Percentiles rank a stretch among this genome's conserved stretches.
Conservation (phyloP, 1,140 invertebrate species). For the Brachionus koreanus region DNA sequence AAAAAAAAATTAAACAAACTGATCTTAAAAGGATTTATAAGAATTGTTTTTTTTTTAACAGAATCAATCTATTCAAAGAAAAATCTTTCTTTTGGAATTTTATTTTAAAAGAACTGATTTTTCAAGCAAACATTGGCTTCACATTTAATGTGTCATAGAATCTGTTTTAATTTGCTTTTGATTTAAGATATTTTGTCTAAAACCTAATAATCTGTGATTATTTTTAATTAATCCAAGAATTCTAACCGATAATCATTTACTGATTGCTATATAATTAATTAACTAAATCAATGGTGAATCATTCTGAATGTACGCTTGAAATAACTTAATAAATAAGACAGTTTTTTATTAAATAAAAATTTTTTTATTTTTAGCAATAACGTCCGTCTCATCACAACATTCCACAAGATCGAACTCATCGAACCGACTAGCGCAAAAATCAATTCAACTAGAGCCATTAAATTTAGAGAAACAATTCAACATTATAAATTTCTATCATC, state of each 20-base stretch:
- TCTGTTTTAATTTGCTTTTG: neutral
- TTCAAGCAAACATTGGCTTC: too few relatives aligned
- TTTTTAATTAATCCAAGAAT: neutral
- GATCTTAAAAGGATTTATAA: too few relatives aligned
- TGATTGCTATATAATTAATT: neutral
- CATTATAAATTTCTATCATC: neutral
- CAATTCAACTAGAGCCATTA: neutral
- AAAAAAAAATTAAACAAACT: too few relatives aligned
- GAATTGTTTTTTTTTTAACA: too few relatives aligned
- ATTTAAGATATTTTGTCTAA: neutral
- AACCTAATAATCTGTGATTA: neutral
- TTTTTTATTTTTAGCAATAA: neutral
- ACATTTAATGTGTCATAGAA: neutral
- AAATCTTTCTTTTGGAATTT: too few relatives aligned
- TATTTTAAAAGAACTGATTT: too few relatives aligned
- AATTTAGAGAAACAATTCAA: conserved; percentile 18
- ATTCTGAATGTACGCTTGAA: neutral
- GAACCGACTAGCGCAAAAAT: neutral
- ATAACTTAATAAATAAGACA: neutral
- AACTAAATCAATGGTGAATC: neutral
- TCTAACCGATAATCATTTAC: neutral
- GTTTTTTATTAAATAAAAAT: neutral
- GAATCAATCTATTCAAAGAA: too few relatives aligned
- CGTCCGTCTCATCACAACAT: neutral
- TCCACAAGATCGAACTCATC: neutral